Base-by-base conservation (phyloP, 2,888 invertebrate genomes). In the Hedychridium roseum region DNA sequence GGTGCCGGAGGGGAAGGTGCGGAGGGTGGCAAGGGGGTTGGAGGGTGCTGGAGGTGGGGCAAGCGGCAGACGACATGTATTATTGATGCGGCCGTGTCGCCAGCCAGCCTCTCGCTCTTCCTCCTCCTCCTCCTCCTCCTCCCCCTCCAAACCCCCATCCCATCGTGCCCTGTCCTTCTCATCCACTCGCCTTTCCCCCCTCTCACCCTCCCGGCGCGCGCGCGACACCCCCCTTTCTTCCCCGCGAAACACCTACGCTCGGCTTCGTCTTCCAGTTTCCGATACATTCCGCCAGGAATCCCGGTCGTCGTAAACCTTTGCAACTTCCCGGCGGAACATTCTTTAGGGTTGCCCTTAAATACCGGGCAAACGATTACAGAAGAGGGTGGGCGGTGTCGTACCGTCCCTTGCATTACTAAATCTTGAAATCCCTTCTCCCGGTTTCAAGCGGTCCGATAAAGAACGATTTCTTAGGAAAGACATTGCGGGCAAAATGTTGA, bases 21-120 rank as follows among this genome's bases (percentile, higher is more conserved):
- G 53, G 45, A 53, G 43, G 34, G 50, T 50, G 54, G 46, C 28
- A 43, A 43, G 37, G 16, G 30, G 3, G 11, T 7, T 3, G 30
- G 30, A n/a, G 30, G 30, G 11, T n/a, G 30, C n/a, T 4, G 11
- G 17, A 40, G 53, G 46, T 48, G 50, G 53, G 40, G 43, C 39
- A 39, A 50, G 43, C 38, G 37, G 58, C 58, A 67, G 60, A 64
- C 61, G 62, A 64, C 66, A 73, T 71, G 69, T 68, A 71, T 71
- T 71, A 71, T 72, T 71, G 69, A 71, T 73, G 70, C 52, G 62
- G 60, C 65, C 54, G 59, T 66, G 64, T 66, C 70, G 69, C 66
- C 62, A 57, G n/a, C n/a, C n/a, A n/a, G n/a, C n/a, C n/a, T n/a
- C n/a, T n/a, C n/a, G n/a, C n/a, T 56, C 55, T 51, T 59, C 45